Conservation (phyloP, 1,140 invertebrate genomes). For the Trigoniulus corallinus region DNA sequence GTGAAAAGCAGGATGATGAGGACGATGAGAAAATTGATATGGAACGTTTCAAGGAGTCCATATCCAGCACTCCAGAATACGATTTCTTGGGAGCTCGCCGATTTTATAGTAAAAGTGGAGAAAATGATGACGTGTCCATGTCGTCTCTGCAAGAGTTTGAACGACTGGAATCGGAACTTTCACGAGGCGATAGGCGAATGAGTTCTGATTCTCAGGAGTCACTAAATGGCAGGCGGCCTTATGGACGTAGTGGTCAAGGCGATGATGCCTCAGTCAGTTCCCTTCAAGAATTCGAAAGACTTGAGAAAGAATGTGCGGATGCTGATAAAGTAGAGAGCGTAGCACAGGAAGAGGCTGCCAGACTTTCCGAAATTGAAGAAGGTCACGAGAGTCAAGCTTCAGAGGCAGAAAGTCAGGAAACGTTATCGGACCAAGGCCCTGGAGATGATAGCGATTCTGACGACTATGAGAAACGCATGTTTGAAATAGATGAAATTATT, state of each 20-base stretch:
- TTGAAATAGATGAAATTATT: slow-evolving; percentile 56
- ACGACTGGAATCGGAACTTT: slow-evolving; percentile 60
- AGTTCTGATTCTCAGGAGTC: slow-evolving; percentile 19
- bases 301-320: slow-evolving; percentile 73
- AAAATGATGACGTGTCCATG: slow-evolving; percentile 78
- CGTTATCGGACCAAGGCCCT: slow-evolving; percentile 29
- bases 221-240: slow-evolving; percentile 37
- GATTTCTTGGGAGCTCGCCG: slow-evolving; percentile 58
- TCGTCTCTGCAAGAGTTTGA: slow-evolving; percentile 89
- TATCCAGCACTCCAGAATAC: slow-evolving; percentile 65
- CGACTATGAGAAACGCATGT: slow-evolving; percentile 50
- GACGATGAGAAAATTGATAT: slow-evolving; percentile 24
- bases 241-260: slow-evolving; percentile 36
- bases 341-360: slow-evolving; percentile 60
- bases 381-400: slow-evolving; percentile 43
- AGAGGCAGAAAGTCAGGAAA: slow-evolving; percentile 47
- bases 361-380: slow-evolving; percentile 53
- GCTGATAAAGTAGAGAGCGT: slow-evolving; percentile 60
- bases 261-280: slow-evolving; percentile 84
- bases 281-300: slow-evolving; percentile 80
- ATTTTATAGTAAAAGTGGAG: slow-evolving; percentile 56
- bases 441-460: slow-evolving; percentile 28
- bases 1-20: slow-evolving; percentile 43
- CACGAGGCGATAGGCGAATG: slow-evolving; percentile 12
- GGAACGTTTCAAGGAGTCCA: slow-evolving; percentile 59